Conservation (phyloP, 1,140 invertebrate genomes). For the Harpegnathos saltator region DNA sequence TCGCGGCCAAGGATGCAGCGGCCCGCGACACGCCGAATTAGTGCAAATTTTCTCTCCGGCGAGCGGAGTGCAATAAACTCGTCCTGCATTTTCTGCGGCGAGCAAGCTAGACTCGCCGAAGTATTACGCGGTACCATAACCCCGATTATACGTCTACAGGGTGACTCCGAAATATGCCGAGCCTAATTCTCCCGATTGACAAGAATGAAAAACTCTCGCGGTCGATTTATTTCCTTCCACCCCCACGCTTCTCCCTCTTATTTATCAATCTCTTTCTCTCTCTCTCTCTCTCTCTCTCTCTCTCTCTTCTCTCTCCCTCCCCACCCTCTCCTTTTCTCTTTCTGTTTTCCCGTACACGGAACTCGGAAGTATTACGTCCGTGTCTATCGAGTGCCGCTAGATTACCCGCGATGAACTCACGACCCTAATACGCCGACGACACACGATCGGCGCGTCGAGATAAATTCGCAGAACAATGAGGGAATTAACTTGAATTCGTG, state of each 20-base stretch:
- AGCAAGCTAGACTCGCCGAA: slow-evolving; percentile 67
- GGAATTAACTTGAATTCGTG: slow-evolving; percentile 46
- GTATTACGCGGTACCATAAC: slow-evolving; percentile 78
- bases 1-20: slow-evolving; percentile 17
- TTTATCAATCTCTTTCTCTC: too few relatives aligned
- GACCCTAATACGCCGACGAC: slow-evolving; percentile 21
- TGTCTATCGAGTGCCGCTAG: slow-evolving; percentile 51
- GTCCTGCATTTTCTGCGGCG: slow-evolving; percentile 71
- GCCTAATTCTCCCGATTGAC: slow-evolving; percentile 3
- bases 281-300: neutral
- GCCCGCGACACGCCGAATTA: slow-evolving; percentile 47
- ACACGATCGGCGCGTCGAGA: slow-evolving; percentile 33
- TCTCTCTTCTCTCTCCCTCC: neutral
- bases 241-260: too few relatives aligned
- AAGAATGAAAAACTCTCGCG: too few relatives aligned
- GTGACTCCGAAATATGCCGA: slow-evolving; percentile 48
- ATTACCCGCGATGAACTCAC: slow-evolving; percentile 44
- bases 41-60: slow-evolving; percentile 52
- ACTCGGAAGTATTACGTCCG: slow-evolving; percentile 53
- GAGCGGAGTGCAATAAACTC: slow-evolving; percentile 73
- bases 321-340: neutral
- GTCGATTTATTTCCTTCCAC: too few relatives aligned
- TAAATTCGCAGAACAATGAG: slow-evolving; percentile 48
- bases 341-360: slow-evolving; percentile 16
- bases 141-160: slow-evolving; percentile 70